Evolutionary conservation across 1,140 invertebrate genomes (phyloP).

Genomic region (Zeugodacus cucurbitae): DNA sequence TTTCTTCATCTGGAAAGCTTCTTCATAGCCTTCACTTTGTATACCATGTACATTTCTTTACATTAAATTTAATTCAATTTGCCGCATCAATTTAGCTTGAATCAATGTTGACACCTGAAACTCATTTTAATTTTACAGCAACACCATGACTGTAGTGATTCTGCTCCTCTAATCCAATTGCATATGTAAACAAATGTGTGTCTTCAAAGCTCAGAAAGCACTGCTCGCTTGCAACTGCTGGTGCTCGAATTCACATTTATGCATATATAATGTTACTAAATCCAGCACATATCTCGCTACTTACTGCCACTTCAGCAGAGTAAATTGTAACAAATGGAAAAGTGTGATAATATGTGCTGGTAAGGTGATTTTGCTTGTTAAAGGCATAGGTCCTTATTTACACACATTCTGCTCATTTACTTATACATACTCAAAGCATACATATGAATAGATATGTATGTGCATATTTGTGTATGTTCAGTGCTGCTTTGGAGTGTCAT

Average conservation of each 20-base stretch:
- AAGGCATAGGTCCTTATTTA: too few species aligned
- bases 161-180: conserved; percentile 3
- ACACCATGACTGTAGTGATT: background rate
- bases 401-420: too few species aligned
- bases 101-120: background rate
- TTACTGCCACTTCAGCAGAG: background rate
- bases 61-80: too few species aligned
- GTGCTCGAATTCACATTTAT: background rate
- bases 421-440: too few species aligned
- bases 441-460: too few species aligned
- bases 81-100: background rate
- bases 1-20: too few species aligned
- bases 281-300: background rate
- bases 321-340: background rate
- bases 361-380: background rate
- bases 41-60: too few species aligned
- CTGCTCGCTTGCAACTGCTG: background rate
- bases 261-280: background rate
- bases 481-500: background rate
- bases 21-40: too few species aligned
- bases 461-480: too few species aligned
- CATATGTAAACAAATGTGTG: background rate
- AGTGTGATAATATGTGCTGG: background rate
- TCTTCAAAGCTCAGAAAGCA: background rate
- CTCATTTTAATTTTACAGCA: background rate